Evolutionary conservation across 2,113 vertebrate species (phyloP).

Genomic region (Centropristis striata): DNA sequence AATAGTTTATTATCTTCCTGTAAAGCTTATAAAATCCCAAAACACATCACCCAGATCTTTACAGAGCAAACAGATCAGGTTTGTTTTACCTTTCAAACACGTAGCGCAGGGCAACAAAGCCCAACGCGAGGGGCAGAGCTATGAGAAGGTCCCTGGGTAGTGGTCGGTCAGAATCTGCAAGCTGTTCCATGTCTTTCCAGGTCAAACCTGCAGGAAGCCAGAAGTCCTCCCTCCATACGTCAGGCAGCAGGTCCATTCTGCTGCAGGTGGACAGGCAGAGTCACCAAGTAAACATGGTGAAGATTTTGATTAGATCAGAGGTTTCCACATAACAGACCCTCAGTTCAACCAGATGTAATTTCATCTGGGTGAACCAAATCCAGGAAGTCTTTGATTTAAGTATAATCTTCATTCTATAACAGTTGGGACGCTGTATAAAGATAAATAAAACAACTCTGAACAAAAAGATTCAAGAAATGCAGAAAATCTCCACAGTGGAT

Average conservation of each 20-base stretch:
- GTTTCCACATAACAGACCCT: background rate
- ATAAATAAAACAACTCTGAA: no score
- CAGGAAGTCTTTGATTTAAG: background rate
- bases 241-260: constrained; percentile 88
- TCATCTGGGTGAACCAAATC: background rate
- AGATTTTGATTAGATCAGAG: background rate
- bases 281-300: no score
- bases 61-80: constrained; percentile 11
- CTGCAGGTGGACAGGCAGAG: background rate
- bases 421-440: no score
- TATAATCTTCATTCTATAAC: no score
- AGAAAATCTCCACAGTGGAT: no score
- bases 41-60: background rate
- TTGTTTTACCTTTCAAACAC: constrained; percentile 90
- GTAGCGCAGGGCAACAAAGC: constrained; percentile 84
- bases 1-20: background rate
- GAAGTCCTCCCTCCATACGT: constrained; percentile 88
- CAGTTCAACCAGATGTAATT: background rate
- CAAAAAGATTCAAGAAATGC: no score
- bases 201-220: constrained; percentile 92
- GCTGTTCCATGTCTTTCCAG: constrained; percentile 90
- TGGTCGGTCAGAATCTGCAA: constrained; percentile 81
- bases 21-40: background rate
- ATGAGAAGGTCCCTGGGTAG: constrained; percentile 86
- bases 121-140: constrained; percentile 87